Evolutionary conservation across 2,888 invertebrate species (phyloP).

Genomic region (Caenorhabditis virilis): DNA sequence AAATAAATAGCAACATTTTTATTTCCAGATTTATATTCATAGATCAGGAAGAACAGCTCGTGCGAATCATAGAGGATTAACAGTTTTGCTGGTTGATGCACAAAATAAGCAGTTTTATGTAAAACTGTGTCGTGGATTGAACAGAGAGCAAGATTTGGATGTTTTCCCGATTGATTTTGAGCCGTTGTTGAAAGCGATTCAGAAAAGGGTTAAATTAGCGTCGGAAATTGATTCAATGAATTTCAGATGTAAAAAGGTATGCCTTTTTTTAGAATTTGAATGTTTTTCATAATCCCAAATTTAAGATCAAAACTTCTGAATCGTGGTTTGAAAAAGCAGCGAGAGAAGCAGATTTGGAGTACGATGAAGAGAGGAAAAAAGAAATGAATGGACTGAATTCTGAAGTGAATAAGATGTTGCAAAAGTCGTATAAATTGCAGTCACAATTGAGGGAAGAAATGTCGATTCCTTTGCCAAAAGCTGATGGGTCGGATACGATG

Average conservation of each 20-base stretch:
- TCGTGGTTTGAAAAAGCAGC: constrained; percentile 87
- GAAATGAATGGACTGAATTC: constrained; percentile 31
- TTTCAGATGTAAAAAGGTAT: constrained; percentile 74
- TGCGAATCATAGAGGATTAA: constrained; percentile 84
- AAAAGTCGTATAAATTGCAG: constrained; percentile 20
- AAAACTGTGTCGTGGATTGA: constrained; percentile 82
- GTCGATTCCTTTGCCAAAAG: constrained; percentile 8
- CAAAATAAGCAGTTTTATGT: constrained; percentile 80
- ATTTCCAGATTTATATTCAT: constrained; percentile 94
- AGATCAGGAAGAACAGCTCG: constrained; percentile 94
- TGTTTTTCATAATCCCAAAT: too few relatives aligned
- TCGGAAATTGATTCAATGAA: constrained; percentile 80
- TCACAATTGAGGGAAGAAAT: constrained; percentile 18
- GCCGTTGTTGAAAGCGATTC: constrained; percentile 73
- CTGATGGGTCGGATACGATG: constrained; percentile 28
- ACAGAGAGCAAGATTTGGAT: constrained; percentile 76
- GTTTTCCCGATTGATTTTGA: constrained; percentile 78
- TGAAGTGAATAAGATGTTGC: constrained; percentile 33
- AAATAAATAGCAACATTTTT: too few relatives aligned
- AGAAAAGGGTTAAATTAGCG: constrained; percentile 79
- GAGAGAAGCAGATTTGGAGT: constrained; percentile 81
- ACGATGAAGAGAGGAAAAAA: constrained; percentile 75
- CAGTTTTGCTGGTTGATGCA: constrained; percentile 88
- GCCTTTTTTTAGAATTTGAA: too few relatives aligned
- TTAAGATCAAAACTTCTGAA: constrained; percentile 69